Conservation (phyloP, 2,797 vertebrate genomes). For the Pseudopleuronectes americanus region DNA sequence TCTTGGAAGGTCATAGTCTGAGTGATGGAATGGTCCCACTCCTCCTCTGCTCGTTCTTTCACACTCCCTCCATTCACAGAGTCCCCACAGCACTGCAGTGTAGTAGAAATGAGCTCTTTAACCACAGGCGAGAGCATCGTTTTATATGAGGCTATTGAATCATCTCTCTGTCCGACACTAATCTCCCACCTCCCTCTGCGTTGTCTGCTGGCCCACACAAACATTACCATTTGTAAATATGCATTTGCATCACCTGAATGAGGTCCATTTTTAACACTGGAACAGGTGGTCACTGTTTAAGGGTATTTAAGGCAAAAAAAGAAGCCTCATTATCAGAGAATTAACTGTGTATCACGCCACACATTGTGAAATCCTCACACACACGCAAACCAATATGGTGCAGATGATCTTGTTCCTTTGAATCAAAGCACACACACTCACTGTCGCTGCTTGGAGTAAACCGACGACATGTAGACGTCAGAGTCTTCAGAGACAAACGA, state of each 20-base stretch:
- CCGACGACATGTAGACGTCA: conserved; percentile 36
- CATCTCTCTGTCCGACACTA: conserved; percentile 34
- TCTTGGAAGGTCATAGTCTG: conserved; percentile 74
- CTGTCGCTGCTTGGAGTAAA: conserved; percentile 43
- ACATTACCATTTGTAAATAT: conserved; percentile 8
- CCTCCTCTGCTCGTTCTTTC: conserved; percentile 61
- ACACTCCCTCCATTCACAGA: conserved; percentile 52
- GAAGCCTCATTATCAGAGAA: conserved; percentile 16
- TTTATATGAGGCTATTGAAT: conserved; percentile 34
- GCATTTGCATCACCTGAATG: conserved; percentile 19
- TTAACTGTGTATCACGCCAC: neutral
- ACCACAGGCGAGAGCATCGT: conserved; percentile 11
- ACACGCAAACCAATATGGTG: neutral
- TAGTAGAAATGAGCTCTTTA: conserved; percentile 42
- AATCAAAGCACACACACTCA: conserved; percentile 41
- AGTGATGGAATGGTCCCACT: conserved; percentile 74
- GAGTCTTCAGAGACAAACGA: conserved; percentile 52
- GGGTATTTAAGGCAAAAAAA: conserved; percentile 18
- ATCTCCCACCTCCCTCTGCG: conserved; percentile 19
- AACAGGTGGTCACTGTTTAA: conserved; percentile 3
- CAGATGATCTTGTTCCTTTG: conserved; percentile 40
- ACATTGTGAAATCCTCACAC: neutral
- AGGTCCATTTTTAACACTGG: neutral
- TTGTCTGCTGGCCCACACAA: conserved; percentile 7
- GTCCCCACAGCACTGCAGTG: conserved; percentile 48